A percentile compares a stretch with the other conserved stretches of the same genome.
phyloP scores from a whole-genome alignment of 2,113 vertebrate species.

The Petrocephalus zakoni region DNA sequence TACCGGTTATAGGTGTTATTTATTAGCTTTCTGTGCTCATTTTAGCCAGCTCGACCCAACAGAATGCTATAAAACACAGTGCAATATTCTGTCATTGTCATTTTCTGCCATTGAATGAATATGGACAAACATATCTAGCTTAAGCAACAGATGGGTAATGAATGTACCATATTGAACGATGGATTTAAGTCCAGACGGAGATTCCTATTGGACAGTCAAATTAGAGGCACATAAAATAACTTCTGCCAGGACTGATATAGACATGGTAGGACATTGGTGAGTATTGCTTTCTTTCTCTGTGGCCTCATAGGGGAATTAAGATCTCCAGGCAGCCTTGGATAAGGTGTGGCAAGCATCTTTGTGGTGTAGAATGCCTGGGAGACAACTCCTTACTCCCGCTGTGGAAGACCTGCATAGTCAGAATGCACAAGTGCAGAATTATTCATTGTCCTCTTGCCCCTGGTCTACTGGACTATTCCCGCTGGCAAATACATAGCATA shows the following conservation, averaged over 20 bases:
- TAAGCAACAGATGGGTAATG: background rate
- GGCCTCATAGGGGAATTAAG: background rate
- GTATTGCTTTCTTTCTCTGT: background rate
- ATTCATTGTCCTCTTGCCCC: background rate
- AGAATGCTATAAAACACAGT: background rate
- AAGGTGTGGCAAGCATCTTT: background rate
- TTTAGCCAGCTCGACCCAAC: background rate
- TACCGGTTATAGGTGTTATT: background rate
- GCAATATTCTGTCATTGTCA: background rate
- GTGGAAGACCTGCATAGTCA: background rate
- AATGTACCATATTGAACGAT: background rate
- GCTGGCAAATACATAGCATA: constrained; percentile 56
- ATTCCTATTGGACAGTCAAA: background rate
- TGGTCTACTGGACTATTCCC: constrained; percentile 46
- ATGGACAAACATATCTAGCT: background rate
- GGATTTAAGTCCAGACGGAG: background rate
- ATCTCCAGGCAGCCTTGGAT: background rate
- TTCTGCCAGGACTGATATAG: background rate
- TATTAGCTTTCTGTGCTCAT: too few relatives aligned
- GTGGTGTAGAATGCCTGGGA: background rate
- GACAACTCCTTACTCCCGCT: background rate
- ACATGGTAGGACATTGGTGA: background rate
- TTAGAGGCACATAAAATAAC: background rate
- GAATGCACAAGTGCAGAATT: background rate
- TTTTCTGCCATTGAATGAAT: background rate